A percentile compares a stretch with the other conserved stretches of the same genome.
These are phyloP conservation scores for Rhea americana DNA, from an alignment of 2,113 vertebrate genomes.

Conservation along the genomic window DNA sequence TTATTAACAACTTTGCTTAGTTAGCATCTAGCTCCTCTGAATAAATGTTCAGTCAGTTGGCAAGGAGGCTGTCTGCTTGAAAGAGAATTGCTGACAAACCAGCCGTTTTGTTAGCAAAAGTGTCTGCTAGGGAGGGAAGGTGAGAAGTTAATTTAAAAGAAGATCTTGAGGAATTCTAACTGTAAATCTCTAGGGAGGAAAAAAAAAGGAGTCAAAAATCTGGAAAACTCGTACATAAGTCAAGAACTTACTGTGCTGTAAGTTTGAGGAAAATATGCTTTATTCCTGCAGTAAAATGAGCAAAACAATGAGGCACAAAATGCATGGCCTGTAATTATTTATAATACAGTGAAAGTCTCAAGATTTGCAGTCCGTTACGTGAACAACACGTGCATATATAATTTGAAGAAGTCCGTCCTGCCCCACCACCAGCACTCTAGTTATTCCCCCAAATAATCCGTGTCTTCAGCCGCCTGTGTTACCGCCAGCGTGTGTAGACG, in stretches of 20 bases:
- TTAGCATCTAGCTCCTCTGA: conserved; percentile 7
- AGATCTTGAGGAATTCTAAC: not conserved
- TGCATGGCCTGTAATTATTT: not conserved
- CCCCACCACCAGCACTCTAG: not conserved
- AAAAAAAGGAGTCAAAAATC: not conserved
- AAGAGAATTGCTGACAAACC: conserved; percentile 28
- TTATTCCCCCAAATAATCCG: not conserved
- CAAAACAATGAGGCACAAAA: not conserved
- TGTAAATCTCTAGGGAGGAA: not conserved
- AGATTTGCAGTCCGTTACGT: not conserved
- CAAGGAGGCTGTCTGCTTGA: not conserved
- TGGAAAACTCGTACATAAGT: not conserved
- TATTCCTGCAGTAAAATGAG: not conserved
- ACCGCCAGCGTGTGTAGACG: not conserved
- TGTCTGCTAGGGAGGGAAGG: conserved; percentile 28
- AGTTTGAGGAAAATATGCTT: not conserved
- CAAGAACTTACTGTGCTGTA: not conserved
- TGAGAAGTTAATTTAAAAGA: conserved; percentile 50
- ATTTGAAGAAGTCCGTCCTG: not conserved
- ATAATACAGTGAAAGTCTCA: not conserved
- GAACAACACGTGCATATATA: not conserved
- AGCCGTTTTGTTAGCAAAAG: conserved; percentile 20
- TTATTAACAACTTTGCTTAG: conserved; percentile 23
- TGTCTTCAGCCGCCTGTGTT: not conserved
- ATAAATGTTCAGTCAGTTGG: not conserved